Evolutionary conservation across 2,113 vertebrate genomes (phyloP).

Genomic region (Scytalopus superciliaris): DNA sequence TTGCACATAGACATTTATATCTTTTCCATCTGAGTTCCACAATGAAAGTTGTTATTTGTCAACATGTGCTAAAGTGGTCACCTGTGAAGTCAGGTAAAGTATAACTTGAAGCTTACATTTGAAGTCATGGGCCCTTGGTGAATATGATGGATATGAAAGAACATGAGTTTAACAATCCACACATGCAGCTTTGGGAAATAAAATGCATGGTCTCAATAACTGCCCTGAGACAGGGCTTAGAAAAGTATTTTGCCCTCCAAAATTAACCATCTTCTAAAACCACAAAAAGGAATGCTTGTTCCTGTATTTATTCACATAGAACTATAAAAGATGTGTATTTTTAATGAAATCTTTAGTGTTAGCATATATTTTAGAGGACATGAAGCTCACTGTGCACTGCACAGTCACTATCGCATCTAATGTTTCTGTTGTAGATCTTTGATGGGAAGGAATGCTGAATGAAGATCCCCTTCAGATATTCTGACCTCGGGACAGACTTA

Average conservation of each 20-base stretch:
- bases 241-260: neutral
- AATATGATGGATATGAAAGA: neutral
- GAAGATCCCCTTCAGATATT: neutral
- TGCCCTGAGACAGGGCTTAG: neutral
- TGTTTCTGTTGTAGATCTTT: neutral
- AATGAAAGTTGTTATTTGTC: neutral
- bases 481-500: neutral
- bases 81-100: neutral
- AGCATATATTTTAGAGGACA: neutral
- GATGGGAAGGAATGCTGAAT: neutral
- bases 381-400: neutral
- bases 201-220: neutral
- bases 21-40: neutral
- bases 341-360: neutral
- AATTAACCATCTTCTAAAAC: neutral
- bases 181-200: neutral
- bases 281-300: neutral
- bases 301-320: neutral
- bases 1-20: neutral
- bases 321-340: neutral
- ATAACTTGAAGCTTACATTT: neutral
- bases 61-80: neutral
- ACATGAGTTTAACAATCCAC: neutral
- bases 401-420: rapidly evolving
- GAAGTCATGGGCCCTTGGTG: neutral